phyloP scores from a whole-genome alignment of 2,797 vertebrate species.

The Fringilla coelebs region DNA sequence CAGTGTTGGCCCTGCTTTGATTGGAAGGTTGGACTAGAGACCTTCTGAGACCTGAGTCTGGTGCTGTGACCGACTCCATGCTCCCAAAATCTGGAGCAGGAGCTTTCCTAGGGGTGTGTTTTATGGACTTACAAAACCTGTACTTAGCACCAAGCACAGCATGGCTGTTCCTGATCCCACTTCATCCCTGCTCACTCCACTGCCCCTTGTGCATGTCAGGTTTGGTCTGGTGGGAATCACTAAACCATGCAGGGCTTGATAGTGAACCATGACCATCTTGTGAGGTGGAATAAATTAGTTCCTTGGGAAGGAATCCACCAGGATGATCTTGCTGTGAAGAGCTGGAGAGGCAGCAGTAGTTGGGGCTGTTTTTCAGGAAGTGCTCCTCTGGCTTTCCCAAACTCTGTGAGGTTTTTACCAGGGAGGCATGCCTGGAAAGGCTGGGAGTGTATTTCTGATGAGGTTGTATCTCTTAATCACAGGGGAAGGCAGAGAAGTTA shows the following conservation, averaged over 20 bases:
- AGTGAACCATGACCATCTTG: not conserved
- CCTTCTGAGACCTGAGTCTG: not conserved
- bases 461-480: not conserved
- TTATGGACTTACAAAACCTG: not conserved
- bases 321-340: not conserved
- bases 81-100: not conserved
- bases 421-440: not conserved
- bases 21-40: not conserved
- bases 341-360: not conserved
- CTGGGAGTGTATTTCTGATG: not conserved
- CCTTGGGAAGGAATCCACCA: not conserved
- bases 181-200: not conserved
- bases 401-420: not conserved
- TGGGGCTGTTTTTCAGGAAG: not conserved
- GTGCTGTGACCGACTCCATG: not conserved
- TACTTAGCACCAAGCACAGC: not conserved
- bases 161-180: rapidly evolving
- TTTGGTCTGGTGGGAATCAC: not conserved
- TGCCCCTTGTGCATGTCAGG: not conserved
- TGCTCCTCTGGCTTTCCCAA: not conserved
- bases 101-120: not conserved
- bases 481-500: not conserved
- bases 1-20: not conserved
- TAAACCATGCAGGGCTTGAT: not conserved
- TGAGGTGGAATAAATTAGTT: not conserved